phyloP scores from a whole-genome alignment of 2,888 invertebrate species.

The Aleiodes leptofemur region DNA sequence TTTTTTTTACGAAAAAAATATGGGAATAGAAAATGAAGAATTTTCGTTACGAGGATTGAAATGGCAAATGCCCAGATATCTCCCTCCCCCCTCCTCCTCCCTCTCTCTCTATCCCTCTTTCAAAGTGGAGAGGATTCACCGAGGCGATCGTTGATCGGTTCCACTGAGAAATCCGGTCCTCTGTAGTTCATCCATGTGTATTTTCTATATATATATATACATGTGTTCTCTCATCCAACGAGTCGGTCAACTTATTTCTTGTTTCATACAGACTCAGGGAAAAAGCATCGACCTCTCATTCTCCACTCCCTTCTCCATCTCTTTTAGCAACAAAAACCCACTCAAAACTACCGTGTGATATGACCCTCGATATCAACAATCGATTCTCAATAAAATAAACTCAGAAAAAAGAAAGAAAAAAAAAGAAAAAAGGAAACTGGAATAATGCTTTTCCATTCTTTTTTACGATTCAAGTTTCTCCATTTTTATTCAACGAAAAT shows the following conservation, averaged over 20 bases:
- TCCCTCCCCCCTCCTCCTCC: constrained; percentile 2
- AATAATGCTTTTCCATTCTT: constrained; percentile 8
- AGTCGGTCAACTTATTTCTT: constrained; percentile 61
- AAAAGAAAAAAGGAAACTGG: background rate
- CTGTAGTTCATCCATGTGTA: constrained; percentile 50
- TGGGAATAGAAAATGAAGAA: background rate
- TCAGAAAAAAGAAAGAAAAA: background rate
- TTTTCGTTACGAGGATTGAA: constrained; percentile 1
- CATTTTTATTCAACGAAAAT: background rate
- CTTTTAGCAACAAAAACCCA: constrained; percentile 16
- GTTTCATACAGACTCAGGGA: constrained; percentile 40
- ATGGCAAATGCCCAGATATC: constrained; percentile 10
- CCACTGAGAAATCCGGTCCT: constrained; percentile 68
- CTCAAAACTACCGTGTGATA: constrained; percentile 31
- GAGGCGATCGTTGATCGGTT: constrained; percentile 49
- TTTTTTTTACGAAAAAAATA: no score
- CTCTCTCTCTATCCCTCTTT: constrained; percentile 6
- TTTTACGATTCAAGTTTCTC: constrained; percentile 9
- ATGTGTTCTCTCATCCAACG: constrained; percentile 48
- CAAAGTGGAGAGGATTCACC: constrained; percentile 37
- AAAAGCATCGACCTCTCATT: constrained; percentile 17
- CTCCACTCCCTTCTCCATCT: constrained; percentile 1
- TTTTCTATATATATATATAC: constrained; percentile 28
- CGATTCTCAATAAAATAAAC: constrained; percentile 19
- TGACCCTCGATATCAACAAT: constrained; percentile 20